Evolutionary conservation across 2,113 vertebrate genomes (phyloP).

Genomic region (Miniopterus natalensis): DNA sequence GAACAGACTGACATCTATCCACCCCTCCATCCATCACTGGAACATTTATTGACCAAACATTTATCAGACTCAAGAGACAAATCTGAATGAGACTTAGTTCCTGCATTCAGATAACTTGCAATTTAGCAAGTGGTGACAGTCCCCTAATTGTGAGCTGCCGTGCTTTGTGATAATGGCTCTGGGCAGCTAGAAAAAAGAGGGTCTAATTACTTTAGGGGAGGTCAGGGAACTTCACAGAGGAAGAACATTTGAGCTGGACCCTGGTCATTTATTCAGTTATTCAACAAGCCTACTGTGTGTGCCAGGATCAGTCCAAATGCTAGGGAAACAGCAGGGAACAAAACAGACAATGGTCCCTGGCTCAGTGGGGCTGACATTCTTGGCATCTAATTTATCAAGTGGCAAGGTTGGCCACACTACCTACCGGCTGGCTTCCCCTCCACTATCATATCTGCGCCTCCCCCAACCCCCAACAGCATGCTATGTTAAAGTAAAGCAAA

Average conservation of each 20-base stretch:
- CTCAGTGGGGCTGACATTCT: not conserved
- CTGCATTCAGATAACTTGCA: slow-evolving; percentile 30
- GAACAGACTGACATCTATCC: not conserved
- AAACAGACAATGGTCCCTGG: not conserved
- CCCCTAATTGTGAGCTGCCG: not conserved
- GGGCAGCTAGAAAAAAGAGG: not conserved
- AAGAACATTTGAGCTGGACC: not conserved
- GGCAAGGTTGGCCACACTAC: not conserved
- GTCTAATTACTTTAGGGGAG: slow-evolving; percentile 38
- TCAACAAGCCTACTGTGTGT: not conserved
- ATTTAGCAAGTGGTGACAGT: slow-evolving; percentile 24
- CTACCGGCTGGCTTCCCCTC: not conserved
- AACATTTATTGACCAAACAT: not conserved
- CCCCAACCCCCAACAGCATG: too few species aligned
- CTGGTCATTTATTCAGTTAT: not conserved
- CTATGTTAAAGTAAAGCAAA: not conserved
- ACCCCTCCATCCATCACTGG: not conserved
- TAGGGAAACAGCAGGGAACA: not conserved
- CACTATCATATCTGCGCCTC: fast-evolving
- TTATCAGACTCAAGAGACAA: slow-evolving; percentile 17
- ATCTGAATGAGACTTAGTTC: not conserved
- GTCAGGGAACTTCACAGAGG: not conserved
- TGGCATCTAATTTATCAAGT: not conserved
- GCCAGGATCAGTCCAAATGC: not conserved
- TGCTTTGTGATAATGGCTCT: not conserved